Evolutionary conservation across 2,113 vertebrate species (phyloP), one percentile per base, ranked within the genome.

Genomic region (Trochalopteron elliotii): DNA sequence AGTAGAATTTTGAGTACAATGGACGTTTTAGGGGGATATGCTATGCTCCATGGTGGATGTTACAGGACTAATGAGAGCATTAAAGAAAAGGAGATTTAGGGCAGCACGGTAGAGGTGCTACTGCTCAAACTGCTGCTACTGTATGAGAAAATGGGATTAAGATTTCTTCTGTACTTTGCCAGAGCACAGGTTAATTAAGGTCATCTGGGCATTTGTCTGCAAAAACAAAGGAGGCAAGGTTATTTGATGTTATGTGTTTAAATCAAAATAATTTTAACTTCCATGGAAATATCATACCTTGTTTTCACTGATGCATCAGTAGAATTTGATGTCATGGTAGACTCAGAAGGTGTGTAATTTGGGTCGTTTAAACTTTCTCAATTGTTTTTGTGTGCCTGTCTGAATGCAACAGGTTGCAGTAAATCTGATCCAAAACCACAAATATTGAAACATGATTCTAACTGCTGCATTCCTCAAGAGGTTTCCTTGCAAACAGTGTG

Each of bases 111-210:
- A 84, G 93, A 71, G 80, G 77, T 95, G 83, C 84, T 70, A 64
- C 67, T 91, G 57, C 90, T 93, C 39, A 64, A 85, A 90, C 81
- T 93, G 78, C 74, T 91, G 84, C 74, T 72, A 61, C 87, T 94
- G 63, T 91, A 89, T 80, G 94, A 96, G 78, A 95, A 97, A 96
- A 95, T 91, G 95, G 67, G 87, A 95, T 96, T 96, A 96, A 91
- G 91, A 87, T 82, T 96, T 94, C 83, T 83, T 89, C 89, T 82
- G 87, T 89, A 20, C 89, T 96, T 91, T 95, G 74, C 81, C 67
- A 94, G 87, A 76, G 89, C 55, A 28, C 49, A 23, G 87, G 94
- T 93, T 85, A 93, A 59, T 83, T 95, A 82, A 96, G 95, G 96
- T 91, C 91, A 85, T 69, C 37, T 72, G 78, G 21, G 39, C 42